phyloP scores from a whole-genome alignment of 2,888 invertebrate species.

The Antheraea yamamai region DNA sequence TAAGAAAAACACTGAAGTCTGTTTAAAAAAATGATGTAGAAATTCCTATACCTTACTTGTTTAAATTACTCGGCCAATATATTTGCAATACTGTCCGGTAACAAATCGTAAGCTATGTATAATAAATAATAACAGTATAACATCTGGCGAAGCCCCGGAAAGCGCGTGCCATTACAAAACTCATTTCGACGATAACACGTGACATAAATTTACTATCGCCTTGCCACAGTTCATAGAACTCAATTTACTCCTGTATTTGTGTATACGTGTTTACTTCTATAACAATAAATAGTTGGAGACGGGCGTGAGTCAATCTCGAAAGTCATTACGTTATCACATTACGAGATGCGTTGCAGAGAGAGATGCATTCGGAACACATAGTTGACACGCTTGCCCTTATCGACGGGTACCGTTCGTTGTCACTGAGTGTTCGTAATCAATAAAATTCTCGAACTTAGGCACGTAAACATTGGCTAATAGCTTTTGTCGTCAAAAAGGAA shows the following conservation, averaged over 20 bases:
- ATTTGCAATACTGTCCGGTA: slow-evolving; percentile 4
- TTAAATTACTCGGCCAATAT: slow-evolving; percentile 9
- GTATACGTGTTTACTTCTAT: slow-evolving; percentile 55
- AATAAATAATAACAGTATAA: slow-evolving; percentile 19
- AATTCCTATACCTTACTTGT: not conserved
- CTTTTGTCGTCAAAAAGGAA: slow-evolving; percentile 34
- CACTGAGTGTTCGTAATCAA: slow-evolving; percentile 60
- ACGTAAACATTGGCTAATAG: slow-evolving; percentile 45
- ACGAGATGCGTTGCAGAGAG: slow-evolving; percentile 58
- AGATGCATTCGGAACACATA: slow-evolving; percentile 51
- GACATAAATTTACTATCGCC: slow-evolving; percentile 74
- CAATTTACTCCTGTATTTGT: slow-evolving; percentile 52
- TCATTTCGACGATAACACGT: slow-evolving; percentile 65
- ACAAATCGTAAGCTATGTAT: slow-evolving; percentile 14
- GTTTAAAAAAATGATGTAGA: not conserved
- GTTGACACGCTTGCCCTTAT: slow-evolving; percentile 54
- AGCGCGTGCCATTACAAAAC: slow-evolving; percentile 71
- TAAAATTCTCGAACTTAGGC: slow-evolving; percentile 66
- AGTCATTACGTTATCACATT: slow-evolving; percentile 71
- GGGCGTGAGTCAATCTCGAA: slow-evolving; percentile 68
- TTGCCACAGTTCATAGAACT: slow-evolving; percentile 73
- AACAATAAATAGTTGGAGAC: slow-evolving; percentile 54
- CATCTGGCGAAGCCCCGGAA: slow-evolving; percentile 52
- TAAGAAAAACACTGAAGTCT: not conserved
- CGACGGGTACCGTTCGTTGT: slow-evolving; percentile 52